Evolutionary conservation across 2,113 vertebrate genomes (phyloP).

Genomic region (Gobio gobio): DNA sequence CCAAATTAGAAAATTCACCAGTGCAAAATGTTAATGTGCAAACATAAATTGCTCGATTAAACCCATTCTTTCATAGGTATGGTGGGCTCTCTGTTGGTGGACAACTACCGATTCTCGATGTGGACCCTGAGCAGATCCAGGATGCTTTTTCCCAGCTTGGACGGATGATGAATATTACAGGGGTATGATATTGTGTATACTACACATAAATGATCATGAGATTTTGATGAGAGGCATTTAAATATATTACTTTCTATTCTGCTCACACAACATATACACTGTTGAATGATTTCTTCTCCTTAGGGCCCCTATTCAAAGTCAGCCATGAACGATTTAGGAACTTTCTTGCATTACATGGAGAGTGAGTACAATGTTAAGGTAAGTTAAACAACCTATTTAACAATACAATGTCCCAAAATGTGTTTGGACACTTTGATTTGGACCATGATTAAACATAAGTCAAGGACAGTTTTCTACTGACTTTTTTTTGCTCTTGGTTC

Average conservation of each 20-base stretch:
- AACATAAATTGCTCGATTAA: neutral
- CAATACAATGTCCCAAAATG: neutral
- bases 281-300: slow-evolving; percentile 4
- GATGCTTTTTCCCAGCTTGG: slow-evolving; percentile 81
- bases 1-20: neutral
- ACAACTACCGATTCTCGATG: slow-evolving; percentile 82
- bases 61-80: slow-evolving; percentile 77
- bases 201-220: neutral
- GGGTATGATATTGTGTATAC: slow-evolving; percentile 73
- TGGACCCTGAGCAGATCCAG: slow-evolving; percentile 79
- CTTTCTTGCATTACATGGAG: slow-evolving; percentile 91
- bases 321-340: slow-evolving; percentile 79
- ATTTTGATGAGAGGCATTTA: neutral
- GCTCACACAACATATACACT: neutral
- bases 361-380: slow-evolving; percentile 97
- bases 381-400: slow-evolving; percentile 31
- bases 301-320: slow-evolving; percentile 71
- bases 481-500: neutral
- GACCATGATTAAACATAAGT: neutral
- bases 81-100: slow-evolving; percentile 94
- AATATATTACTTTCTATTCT: neutral
- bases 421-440: neutral
- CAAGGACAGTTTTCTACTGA: neutral
- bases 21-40: neutral
- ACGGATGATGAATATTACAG: slow-evolving; percentile 90